phyloP scores from a whole-genome alignment of 2,888 invertebrate species.

The Aromia moschata region DNA sequence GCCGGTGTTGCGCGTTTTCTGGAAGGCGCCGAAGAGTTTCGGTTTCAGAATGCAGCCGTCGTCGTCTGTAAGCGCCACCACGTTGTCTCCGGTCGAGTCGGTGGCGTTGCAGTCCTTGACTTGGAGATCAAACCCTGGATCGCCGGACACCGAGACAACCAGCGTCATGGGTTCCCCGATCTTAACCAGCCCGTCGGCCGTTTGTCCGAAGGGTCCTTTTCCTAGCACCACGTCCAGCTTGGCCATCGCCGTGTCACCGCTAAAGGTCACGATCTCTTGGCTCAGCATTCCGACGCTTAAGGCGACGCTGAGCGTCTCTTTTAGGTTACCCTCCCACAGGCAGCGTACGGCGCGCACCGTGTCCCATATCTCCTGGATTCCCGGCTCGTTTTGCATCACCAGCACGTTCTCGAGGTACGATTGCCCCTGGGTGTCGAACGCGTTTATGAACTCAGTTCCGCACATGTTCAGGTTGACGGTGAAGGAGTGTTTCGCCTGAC shows the following conservation, averaged over 20 bases:
- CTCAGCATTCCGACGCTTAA: slow-evolving; percentile 82
- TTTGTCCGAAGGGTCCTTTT: slow-evolving; percentile 78
- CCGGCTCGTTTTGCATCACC: slow-evolving; percentile 80
- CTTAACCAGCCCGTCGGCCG: slow-evolving; percentile 80
- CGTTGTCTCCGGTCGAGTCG: slow-evolving; percentile 73
- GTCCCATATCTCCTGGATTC: slow-evolving; percentile 82
- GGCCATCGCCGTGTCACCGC: slow-evolving; percentile 85
- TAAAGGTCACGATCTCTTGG: slow-evolving; percentile 83
- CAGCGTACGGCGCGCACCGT: slow-evolving; percentile 80
- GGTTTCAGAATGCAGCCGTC: slow-evolving; percentile 81
- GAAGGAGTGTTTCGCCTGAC: slow-evolving; percentile 75
- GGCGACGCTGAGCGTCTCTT: slow-evolving; percentile 77
- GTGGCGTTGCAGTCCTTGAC: slow-evolving; percentile 81
- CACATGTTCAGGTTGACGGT: slow-evolving; percentile 79
- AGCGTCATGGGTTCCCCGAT: slow-evolving; percentile 85
- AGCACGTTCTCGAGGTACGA: slow-evolving; percentile 82
- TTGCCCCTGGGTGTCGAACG: slow-evolving; percentile 78
- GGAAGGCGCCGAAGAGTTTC: slow-evolving; percentile 83
- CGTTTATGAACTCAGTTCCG: slow-evolving; percentile 82
- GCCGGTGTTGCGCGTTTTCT: slow-evolving; percentile 78
- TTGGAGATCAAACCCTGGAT: slow-evolving; percentile 80
- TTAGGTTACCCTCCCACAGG: slow-evolving; percentile 83
- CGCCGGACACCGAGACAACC: slow-evolving; percentile 81
- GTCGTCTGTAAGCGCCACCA: slow-evolving; percentile 76
- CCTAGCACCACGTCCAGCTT: slow-evolving; percentile 81